Evolutionary conservation across 2,113 vertebrate genomes (phyloP), one percentile per base, ranked within the genome.

Genomic region (Lontra canadensis): DNA sequence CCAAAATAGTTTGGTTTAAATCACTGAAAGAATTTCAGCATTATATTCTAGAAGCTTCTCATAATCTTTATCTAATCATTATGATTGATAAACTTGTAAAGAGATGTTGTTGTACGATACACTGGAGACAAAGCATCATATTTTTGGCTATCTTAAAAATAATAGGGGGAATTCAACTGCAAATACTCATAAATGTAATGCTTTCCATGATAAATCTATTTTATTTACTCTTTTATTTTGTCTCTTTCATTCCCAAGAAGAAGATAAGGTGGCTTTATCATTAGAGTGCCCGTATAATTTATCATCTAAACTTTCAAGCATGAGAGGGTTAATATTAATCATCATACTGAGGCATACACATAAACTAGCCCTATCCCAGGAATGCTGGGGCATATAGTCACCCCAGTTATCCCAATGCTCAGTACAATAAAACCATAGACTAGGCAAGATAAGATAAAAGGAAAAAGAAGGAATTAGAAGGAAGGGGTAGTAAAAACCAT

Each of bases 1-100:
- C 12, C 23, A 96, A 91, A 95, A 91, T 6, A 92, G 92, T 55
- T 90, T 88, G 18, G 36, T 76, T 36, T 82, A 90, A 90, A 63
- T 71, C 34, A 94, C 5, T 94, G 85, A 82, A 94, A 73, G n/a
- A 90, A 94, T 96, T 78, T 88, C 29, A 79, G 20, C 6, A 36
- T 88, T 55, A 47, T 90, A 55, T 34, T 74, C 47, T 82, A 42
- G 6, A 52, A 61, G 25, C 1, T 92, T 87, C 21, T 3, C 6
- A 49, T 95, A 49, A 52, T 82, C 20, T 89, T 93, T 79, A 92
- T 44, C 52, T 84, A 84, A 95, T 96, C 17, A 92, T 65, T 52
- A 11, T 55, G 31, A 87, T 59, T 49, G 44, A 78, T 88, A 91
- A 18, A 44, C 29, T 79, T 90, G 26, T 80, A 57, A 93, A 96